Evolutionary conservation across 2,113 vertebrate species (phyloP).

Genomic region (sheep (Ovis aries)): ARS-UI_Ramb_v3.0 NC_056054.1:221685501-221686000

Average conservation of each 20-base stretch:
- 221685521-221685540: too few relatives aligned
- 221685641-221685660: rapidly evolving
- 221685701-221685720: not conserved
- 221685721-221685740: not conserved
- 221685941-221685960: not conserved
- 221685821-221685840: not conserved
- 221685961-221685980: not conserved
- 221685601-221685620: not conserved
- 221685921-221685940: not conserved
- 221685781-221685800: not conserved
- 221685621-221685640: not conserved
- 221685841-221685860: not conserved
- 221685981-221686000: not conserved
- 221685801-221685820: not conserved
- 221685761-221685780: not conserved
- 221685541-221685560: too few relatives aligned
- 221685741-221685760: not conserved
- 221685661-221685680: not conserved
- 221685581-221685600: not conserved
- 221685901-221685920: not conserved
- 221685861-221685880: not conserved
- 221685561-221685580: not conserved
- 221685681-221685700: not conserved
- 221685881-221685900: not conserved
- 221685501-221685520: too few relatives aligned